Percentiles rank a stretch among this genome's conserved stretches.
Conservation (phyloP, 2,888 invertebrate species). For the Protonemura montana region DNA sequence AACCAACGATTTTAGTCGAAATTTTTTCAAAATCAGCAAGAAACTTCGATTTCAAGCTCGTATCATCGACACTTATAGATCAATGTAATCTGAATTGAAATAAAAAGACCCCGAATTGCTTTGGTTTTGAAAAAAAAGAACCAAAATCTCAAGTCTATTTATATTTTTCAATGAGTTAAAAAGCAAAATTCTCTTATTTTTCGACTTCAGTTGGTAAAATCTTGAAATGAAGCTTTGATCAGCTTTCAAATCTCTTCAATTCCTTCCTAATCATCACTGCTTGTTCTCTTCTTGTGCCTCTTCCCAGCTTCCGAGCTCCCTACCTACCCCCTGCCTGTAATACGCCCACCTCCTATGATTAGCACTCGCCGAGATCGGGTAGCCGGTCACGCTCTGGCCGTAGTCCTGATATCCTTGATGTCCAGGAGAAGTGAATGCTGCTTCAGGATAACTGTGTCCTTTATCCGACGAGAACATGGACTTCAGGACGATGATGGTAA, state of each 20-base stretch:
- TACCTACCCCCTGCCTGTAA: conserved; percentile 25
- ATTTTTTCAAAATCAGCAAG: no score
- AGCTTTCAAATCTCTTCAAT: neutral
- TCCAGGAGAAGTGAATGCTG: neutral
- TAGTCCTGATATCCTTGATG: neutral
- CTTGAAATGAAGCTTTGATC: no score
- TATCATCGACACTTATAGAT: no score
- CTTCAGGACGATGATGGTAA: conserved; percentile 53
- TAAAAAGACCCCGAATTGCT: neutral
- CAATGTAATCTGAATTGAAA: no score
- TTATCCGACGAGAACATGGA: conserved; percentile 48
- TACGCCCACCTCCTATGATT: conserved; percentile 36
- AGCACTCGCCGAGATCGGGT: neutral
- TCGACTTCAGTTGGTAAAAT: no score
- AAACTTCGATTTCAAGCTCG: no score
- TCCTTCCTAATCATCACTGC: neutral
- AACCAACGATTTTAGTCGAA: no score
- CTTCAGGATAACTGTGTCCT: neutral
- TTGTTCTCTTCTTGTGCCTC: neutral
- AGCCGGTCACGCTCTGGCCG: neutral
- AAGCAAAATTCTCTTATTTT: no score
- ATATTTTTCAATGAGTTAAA: no score
- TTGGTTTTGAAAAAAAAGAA: no score
- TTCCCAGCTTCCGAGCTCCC: conserved; percentile 26
- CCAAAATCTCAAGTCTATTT: no score